Evolutionary conservation across 2,888 invertebrate species (phyloP).

Genomic region (Ormia ochracea): DNA sequence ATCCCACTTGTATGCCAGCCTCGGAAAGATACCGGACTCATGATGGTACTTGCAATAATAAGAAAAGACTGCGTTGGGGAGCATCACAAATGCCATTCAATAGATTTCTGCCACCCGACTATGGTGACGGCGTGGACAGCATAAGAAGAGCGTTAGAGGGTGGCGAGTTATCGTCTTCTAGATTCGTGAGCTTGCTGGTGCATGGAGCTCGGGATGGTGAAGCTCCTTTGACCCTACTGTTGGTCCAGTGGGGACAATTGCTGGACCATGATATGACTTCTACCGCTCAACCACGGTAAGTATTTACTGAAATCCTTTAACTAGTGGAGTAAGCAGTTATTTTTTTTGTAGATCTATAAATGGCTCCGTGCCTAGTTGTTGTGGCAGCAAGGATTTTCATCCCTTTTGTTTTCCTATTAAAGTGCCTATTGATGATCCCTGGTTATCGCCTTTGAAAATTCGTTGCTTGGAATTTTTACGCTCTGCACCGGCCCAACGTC

Average conservation of each 20-base stretch:
- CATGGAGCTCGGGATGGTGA: slow-evolving; percentile 83
- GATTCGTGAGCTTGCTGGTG: slow-evolving; percentile 84
- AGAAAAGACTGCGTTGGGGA: slow-evolving; percentile 86
- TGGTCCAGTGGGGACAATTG: slow-evolving; percentile 95
- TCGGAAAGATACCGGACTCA: slow-evolving; percentile 87
- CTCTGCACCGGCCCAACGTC: slow-evolving; percentile 87
- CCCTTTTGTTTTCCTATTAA: slow-evolving; percentile 91
- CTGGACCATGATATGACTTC: slow-evolving; percentile 92
- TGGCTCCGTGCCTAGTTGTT: slow-evolving; percentile 87
- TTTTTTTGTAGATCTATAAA: slow-evolving; percentile 80
- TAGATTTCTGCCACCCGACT: slow-evolving; percentile 87
- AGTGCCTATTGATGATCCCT: slow-evolving; percentile 84
- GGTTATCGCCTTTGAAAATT: slow-evolving; percentile 84
- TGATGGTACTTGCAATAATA: slow-evolving; percentile 94
- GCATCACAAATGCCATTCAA: slow-evolving; percentile 89
- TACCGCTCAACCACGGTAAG: slow-evolving; percentile 83
- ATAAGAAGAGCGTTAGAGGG: slow-evolving; percentile 80
- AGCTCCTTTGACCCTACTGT: slow-evolving; percentile 84
- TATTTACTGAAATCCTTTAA: background rate
- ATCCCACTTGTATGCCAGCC: slow-evolving; percentile 84
- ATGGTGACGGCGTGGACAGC: slow-evolving; percentile 84
- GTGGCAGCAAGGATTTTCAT: slow-evolving; percentile 81
- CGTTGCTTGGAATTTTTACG: slow-evolving; percentile 89
- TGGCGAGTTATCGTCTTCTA: slow-evolving; percentile 83
- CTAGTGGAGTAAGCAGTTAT: background rate